A percentile compares a stretch with the other conserved stretches of the same genome.
These are phyloP conservation scores for Chaitophorus viminalis DNA, from an alignment of 2,888 invertebrate genomes.

Conservation along the genomic window DNA sequence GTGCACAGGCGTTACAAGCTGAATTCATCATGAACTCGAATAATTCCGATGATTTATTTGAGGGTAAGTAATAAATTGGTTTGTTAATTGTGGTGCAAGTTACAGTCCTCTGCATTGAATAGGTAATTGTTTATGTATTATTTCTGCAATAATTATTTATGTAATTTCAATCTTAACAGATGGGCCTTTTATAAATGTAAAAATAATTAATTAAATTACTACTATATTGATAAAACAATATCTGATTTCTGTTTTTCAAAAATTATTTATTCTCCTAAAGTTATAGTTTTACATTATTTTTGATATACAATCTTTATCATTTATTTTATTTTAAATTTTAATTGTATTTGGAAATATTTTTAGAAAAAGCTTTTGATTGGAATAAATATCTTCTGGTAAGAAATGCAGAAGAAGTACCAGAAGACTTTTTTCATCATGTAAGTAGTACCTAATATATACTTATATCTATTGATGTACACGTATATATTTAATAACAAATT, in stretches of 20 bases:
- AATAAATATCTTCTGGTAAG: slow-evolving; percentile 39
- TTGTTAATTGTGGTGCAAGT: no score
- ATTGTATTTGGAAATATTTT: background rate
- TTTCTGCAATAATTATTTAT: no score
- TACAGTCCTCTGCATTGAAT: no score
- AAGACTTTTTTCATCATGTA: slow-evolving; percentile 55
- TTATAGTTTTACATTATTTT: background rate
- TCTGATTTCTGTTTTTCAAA: background rate
- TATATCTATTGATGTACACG: no score
- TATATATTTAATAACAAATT: background rate
- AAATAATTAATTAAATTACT: no score
- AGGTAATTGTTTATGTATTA: no score
- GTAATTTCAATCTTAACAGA: no score
- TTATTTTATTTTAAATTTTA: background rate
- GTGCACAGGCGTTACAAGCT: no score
- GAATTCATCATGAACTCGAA: no score
- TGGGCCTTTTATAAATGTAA: no score
- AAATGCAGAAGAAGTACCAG: slow-evolving; percentile 41
- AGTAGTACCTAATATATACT: background rate
- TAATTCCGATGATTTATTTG: no score
- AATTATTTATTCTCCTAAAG: background rate
- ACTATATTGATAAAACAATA: background rate
- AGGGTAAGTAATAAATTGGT: no score
- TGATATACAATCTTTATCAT: background rate
- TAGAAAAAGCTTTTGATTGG: slow-evolving; percentile 40